These are phyloP conservation scores for Sceloporus tristichus DNA, from an alignment of 2,113 vertebrate species.

Conservation along the genomic window DNA sequence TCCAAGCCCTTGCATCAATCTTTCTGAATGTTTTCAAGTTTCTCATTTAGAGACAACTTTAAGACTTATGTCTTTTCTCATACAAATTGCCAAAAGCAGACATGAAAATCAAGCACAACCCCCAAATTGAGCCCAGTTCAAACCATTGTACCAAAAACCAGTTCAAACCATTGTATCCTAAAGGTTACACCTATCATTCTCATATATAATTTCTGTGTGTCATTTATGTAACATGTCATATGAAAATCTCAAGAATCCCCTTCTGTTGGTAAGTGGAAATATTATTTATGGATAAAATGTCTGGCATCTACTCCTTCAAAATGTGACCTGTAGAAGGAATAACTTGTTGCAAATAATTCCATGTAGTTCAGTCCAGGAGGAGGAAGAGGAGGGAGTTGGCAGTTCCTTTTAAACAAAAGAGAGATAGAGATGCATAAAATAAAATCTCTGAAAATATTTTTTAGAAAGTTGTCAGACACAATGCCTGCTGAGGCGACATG, in stretches of 20 bases:
- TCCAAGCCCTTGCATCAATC: neutral
- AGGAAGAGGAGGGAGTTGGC: no score
- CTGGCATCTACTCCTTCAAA: no score
- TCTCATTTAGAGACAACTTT: neutral
- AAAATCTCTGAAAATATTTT: no score
- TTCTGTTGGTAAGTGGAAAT: no score
- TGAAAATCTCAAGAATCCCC: neutral
- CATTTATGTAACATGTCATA: neutral
- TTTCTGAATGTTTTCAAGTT: neutral
- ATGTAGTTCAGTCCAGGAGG: no score
- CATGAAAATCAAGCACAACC: neutral
- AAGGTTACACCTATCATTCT: neutral
- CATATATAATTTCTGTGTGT: neutral
- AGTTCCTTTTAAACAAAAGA: no score
- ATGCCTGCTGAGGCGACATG: no score
- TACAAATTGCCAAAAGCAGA: neutral
- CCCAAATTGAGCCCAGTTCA: neutral
- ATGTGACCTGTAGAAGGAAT: no score
- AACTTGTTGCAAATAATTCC: no score
- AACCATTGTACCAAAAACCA: neutral
- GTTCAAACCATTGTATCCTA: neutral
- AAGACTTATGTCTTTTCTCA: neutral
- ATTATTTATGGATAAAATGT: no score
- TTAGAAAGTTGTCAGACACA: no score
- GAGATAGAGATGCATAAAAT: no score